Percentiles rank a stretch among this genome's conserved stretches.
Conservation (phyloP, 2,113 vertebrate genomes). For the Nothocercus julius region DNA sequence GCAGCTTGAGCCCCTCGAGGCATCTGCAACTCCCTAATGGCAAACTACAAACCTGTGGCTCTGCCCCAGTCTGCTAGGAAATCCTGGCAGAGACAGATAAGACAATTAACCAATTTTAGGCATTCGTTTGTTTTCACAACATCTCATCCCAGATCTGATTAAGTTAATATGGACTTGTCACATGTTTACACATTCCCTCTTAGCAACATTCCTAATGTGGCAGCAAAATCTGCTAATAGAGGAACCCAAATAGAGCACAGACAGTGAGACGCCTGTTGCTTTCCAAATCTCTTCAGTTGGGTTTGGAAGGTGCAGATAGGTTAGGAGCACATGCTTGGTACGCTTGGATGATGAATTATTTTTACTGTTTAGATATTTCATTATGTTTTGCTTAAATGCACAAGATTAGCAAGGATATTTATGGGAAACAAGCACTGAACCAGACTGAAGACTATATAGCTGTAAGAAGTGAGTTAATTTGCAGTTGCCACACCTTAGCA, state of each 20-base stretch:
- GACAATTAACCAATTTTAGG: background rate
- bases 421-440: background rate
- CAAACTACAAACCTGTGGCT: background rate
- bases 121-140: slow-evolving; percentile 4
- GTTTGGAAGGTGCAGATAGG: slow-evolving; percentile 58
- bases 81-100: background rate
- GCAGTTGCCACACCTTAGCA: background rate
- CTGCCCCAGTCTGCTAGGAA: rapidly evolving
- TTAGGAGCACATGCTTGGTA: slow-evolving; percentile 29
- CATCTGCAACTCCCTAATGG: background rate
- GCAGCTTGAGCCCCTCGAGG: rapidly evolving
- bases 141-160: slow-evolving; percentile 29
- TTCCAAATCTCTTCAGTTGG: slow-evolving; percentile 63
- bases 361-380: slow-evolving; percentile 49
- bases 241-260: slow-evolving; percentile 28
- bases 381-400: slow-evolving; percentile 17
- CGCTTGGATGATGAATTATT: slow-evolving; percentile 59
- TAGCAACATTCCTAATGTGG: slow-evolving; percentile 42
- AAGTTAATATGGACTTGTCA: background rate
- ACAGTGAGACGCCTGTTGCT: slow-evolving; percentile 20
- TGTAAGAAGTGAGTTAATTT: background rate
- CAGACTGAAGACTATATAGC: background rate
- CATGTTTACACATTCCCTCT: background rate
- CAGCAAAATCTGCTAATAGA: slow-evolving; percentile 30
- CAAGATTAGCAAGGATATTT: slow-evolving; percentile 57